These are phyloP conservation scores for Serranus cabrilla DNA, from an alignment of 2,797 vertebrate genomes.

Conservation along the genomic window DNA sequence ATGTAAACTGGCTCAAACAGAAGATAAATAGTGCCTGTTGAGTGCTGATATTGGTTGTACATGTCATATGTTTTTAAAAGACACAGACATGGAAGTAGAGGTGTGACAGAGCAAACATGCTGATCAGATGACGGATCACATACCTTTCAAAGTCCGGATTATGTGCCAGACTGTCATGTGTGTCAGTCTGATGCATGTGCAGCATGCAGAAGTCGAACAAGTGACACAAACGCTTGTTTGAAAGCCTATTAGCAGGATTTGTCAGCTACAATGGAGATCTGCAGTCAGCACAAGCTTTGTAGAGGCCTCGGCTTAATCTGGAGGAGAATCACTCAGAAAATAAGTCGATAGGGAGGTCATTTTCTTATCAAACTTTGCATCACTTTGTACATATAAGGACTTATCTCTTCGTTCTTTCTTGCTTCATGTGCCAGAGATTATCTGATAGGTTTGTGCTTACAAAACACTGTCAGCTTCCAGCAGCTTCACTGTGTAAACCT, in stretches of 20 bases:
- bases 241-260: neutral
- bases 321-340: slow-evolving; percentile 1
- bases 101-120: slow-evolving; percentile 25
- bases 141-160: slow-evolving; percentile 7
- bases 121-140: slow-evolving; percentile 34
- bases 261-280: neutral
- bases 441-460: slow-evolving; percentile 38
- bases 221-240: neutral
- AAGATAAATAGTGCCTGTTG: neutral
- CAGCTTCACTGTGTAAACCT: neutral
- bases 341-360: neutral
- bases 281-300: neutral
- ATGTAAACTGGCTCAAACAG: neutral
- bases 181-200: slow-evolving; percentile 1
- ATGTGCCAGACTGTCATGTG: neutral
- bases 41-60: neutral
- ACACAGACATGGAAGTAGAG: neutral
- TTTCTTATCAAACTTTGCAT: neutral
- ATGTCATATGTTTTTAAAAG: slow-evolving; percentile 12
- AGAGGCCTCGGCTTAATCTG: neutral
- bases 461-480: slow-evolving; percentile 24
- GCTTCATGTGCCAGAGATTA: slow-evolving; percentile 29
- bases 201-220: neutral
- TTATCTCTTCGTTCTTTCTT: slow-evolving; percentile 30
- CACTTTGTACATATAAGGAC: slow-evolving; percentile 27